These are phyloP conservation scores for Lytechinus variegatus DNA, from an alignment of 35 echinoderm and acorn worm species.

Conservation along the genomic window DNA sequence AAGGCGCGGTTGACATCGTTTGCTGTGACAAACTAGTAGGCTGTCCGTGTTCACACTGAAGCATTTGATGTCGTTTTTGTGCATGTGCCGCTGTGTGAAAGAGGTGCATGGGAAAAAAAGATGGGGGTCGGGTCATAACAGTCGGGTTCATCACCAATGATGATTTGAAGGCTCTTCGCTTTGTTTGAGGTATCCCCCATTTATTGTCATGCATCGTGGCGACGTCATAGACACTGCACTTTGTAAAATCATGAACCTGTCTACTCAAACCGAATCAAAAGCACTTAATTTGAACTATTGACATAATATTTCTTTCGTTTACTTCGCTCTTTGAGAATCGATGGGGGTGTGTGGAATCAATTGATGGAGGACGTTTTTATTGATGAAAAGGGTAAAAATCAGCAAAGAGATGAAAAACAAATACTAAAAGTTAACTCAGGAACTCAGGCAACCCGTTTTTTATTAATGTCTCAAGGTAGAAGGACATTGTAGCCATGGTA, in stretches of 20 bases:
- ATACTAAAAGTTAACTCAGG: neutral
- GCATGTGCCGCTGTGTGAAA: neutral
- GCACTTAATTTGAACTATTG: constrained; percentile 5
- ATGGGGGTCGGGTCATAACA: neutral
- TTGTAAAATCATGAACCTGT: neutral
- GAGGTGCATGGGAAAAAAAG: neutral
- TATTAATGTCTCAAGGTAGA: neutral
- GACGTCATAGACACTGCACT: neutral
- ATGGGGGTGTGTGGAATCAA: neutral
- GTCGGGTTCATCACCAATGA: neutral
- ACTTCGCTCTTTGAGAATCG: neutral
- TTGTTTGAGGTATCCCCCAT: neutral
- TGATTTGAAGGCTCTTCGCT: neutral
- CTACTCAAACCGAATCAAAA: neutral
- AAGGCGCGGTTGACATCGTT: neutral
- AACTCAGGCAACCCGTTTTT: neutral
- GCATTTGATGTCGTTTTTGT: neutral
- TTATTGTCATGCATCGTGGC: neutral
- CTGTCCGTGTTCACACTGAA: constrained; percentile 21
- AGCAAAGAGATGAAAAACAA: neutral
- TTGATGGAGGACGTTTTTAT: constrained; percentile 3
- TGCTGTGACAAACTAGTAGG: neutral
- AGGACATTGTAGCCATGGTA: neutral
- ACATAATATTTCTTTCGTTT: neutral
- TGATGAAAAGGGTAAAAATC: neutral